Evolutionary conservation across 53 echinoderm and acorn worm genomes (phyloP), one percentile per base, ranked within the genome.

Genomic region (Hippasteria phrygiana): DNA sequence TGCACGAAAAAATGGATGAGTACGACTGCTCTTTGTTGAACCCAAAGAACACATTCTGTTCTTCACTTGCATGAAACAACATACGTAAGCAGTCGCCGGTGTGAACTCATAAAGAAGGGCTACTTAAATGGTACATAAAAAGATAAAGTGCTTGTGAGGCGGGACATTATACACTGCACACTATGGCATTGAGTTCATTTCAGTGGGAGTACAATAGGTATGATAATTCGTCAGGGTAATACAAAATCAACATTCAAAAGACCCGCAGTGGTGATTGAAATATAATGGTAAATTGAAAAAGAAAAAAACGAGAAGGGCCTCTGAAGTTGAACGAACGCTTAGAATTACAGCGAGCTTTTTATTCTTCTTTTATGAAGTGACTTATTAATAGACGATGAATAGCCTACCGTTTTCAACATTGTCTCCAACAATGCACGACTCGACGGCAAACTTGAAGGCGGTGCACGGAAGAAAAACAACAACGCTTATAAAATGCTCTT

Each of bases 321-420:
- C 26, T 59, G 59, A 59, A 59, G 59, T 59, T 59, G 59, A 59
- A 59, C 59, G 59, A 59, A 59, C 59, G 59, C 8, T 59, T 59
- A 59, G 59, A 59, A 59, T 22, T 22, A 20, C 46, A 5, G 6
- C 46, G 46, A 5, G 11, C 46, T 45, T 45, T 54, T 20, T 10
- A 16, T 54, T 17, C 3, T 1, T 59, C 26, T 59, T 59, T 54
- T 54, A 16, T 54, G 2, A 22, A 22, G n/a, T 59, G 3, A 59
- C 59, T n/a, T n/a, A n/a, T n/a, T n/a, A n/a, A n/a, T n/a, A n/a
- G n/a, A n/a, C n/a, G n/a, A n/a, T n/a, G n/a, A n/a, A n/a, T n/a
- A n/a, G n/a, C n/a, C n/a, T n/a, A n/a, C n/a, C n/a, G n/a, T n/a
- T n/a, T n/a, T n/a, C n/a, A n/a, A n/a, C n/a, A n/a, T n/a, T n/a